Evolutionary conservation across 1,140 invertebrate species (phyloP), one percentile per base, ranked within the genome.

Genomic region (Berghia stephanieae): DNA sequence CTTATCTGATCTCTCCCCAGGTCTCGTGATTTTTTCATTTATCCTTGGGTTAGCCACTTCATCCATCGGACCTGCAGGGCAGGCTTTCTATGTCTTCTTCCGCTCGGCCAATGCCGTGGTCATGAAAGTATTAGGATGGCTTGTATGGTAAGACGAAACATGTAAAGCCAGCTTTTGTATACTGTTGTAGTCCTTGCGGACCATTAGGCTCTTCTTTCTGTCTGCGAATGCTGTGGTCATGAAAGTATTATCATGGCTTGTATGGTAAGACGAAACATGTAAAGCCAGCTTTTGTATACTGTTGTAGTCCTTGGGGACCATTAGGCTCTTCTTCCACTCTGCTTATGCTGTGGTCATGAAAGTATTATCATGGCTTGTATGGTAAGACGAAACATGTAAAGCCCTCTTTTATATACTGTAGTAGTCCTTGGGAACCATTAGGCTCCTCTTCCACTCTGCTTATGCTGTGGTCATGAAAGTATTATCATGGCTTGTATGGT

Each of bases 21-120:
- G 85, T 16, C 66, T 86, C 1, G 80, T 85, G 1, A 72, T 86
- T 21, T 82, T 79, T 8, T 80, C 82, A 43, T 36, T 80, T 43
- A 52, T 85, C 46, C 82, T 86, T 63, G 85, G 85, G 34, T 83
- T 90, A 3, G 95, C 98, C n/a, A 94, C 94, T 2, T 93, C 93
- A 27, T 93, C 96, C 0, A 96, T 97, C 93, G 96, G 95, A 95
- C 93, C 86, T 90, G 89, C 85, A 16, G 85, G 83, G 3, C 74
- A 60, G 18, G 79, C 83, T 0, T 87, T 87, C 72, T 71, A 81
- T 31, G 46, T 34, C 21, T 85, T 87, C 78, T n/a, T n/a, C n/a
- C n/a, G n/a, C n/a, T n/a, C n/a, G n/a, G n/a, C n/a, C n/a, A n/a
- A n/a, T n/a, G n/a, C 85, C 31, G 75, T 85, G 27, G 83, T 86